Evolutionary conservation across 2,113 vertebrate species (phyloP), one percentile per base, ranked within the genome.

Genomic region (Onychostoma macrolepis): DNA sequence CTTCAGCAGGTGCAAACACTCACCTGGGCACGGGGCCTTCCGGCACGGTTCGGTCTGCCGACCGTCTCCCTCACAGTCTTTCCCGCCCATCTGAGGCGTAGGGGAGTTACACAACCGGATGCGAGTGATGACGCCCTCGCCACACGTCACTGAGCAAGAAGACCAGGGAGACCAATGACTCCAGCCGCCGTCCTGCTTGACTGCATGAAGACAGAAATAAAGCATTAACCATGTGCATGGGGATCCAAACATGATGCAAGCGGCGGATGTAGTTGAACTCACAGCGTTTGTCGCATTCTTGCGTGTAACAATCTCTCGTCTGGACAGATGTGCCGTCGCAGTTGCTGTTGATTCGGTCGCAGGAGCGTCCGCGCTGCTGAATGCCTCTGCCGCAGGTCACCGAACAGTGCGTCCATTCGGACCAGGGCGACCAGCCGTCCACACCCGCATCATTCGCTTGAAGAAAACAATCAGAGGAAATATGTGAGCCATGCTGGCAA

Each of bases 141-240:
- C 98, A 58, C 98, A 99, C 9, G 97, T 98, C 87, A 99, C 98
- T 8, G 98, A 99, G 89, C 98, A 99, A 0, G 98, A 99, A 0
- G 98, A 99, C 98, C 98, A 99, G 0, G 98, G 98, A 0, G 98
- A 99, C 98, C 98, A 99, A 89, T 99, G 97, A 93, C 98, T 99
- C 98, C 98, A 99, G 76, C 96, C 96, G 30, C 98, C 98, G 90
- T 99, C 97, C 93, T 99, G 98, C 92, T 97, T 98, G 95, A 99
- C 98, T 99, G 58, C 12, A 87, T 78, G 21, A 90, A 89, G 10
- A 92, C 15, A 41, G 83, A 19, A 83, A 33, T 24, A 26, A 26
- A 36, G 19, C 3, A 33, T 13, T 71, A n/a, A 48, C 4, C 2
- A 67, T 2, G 13, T 33, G 61, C 38, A 38, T 72, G 19, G 8